These are phyloP conservation scores for Cavia porcellus DNA, from an alignment of 2,113 vertebrate species.

Conservation along the genomic window DNA sequence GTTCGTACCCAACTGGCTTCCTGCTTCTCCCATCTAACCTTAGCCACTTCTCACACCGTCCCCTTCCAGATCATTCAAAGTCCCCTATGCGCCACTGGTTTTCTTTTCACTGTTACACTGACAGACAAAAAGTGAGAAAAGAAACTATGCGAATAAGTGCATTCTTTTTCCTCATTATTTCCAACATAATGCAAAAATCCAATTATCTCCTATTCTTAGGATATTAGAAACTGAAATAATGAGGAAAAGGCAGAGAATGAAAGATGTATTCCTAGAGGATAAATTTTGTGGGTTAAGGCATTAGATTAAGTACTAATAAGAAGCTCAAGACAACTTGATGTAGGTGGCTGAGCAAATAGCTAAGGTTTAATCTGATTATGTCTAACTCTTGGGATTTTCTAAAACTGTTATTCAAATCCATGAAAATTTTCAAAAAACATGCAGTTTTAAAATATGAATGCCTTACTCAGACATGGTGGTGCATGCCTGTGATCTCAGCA, in stretches of 20 bases:
- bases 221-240: constrained; percentile 4
- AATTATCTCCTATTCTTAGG: neutral
- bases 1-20: accelerated
- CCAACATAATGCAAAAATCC: neutral
- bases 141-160: neutral
- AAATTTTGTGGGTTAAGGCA: neutral
- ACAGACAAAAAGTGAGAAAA: neutral
- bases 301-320: constrained; percentile 36
- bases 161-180: constrained; percentile 6
- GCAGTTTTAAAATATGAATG: constrained; percentile 5
- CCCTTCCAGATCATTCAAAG: neutral
- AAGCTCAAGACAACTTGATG: constrained; percentile 51
- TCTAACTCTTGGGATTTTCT: constrained; percentile 20
- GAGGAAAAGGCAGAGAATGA: neutral
- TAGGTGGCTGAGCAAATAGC: constrained; percentile 29
- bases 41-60: neutral
- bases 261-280: neutral
- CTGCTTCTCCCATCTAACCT: neutral
- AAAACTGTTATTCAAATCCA: constrained; percentile 60
- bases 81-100: neutral
- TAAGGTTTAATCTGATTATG: constrained; percentile 54
- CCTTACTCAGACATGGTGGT: neutral
- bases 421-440: constrained; percentile 54
- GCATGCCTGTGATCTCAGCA: neutral
- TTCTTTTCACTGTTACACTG: neutral